Conservation (phyloP, 1,140 invertebrate species). For the Caerostris darwini region DNA sequence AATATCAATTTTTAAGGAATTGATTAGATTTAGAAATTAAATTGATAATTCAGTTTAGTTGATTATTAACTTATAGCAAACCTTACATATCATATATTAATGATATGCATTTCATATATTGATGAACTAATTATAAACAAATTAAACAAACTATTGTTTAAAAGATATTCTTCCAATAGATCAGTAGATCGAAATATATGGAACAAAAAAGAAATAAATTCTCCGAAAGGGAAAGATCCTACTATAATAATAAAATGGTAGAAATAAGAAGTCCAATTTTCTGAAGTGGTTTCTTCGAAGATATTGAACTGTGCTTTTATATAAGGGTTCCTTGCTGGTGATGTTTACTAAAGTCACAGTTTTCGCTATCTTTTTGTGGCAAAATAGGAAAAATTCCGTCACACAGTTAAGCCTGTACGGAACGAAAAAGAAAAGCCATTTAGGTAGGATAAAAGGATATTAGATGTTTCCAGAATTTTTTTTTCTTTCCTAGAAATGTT, state of each 20-base stretch:
- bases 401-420: background rate
- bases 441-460: background rate
- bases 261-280: slow-evolving; percentile 54
- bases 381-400: background rate
- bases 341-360: slow-evolving; percentile 18
- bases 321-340: background rate
- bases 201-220: background rate
- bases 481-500: background rate
- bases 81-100: too few relatives aligned
- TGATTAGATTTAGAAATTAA: too few relatives aligned
- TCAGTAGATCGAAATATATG: background rate
- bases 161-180: background rate
- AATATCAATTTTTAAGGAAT: too few relatives aligned
- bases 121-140: too few relatives aligned
- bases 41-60: too few relatives aligned
- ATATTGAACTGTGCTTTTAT: slow-evolving; percentile 21
- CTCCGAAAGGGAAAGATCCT: background rate
- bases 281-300: slow-evolving; percentile 38
- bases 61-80: too few relatives aligned
- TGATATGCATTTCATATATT: too few relatives aligned
- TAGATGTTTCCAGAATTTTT: background rate
- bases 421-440: background rate
- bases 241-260: slow-evolving; percentile 57
- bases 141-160: too few relatives aligned
- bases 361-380: slow-evolving; percentile 1